Evolutionary conservation across 2,797 vertebrate genomes (phyloP).

Genomic region (Neomorphus geoffroyi): DNA sequence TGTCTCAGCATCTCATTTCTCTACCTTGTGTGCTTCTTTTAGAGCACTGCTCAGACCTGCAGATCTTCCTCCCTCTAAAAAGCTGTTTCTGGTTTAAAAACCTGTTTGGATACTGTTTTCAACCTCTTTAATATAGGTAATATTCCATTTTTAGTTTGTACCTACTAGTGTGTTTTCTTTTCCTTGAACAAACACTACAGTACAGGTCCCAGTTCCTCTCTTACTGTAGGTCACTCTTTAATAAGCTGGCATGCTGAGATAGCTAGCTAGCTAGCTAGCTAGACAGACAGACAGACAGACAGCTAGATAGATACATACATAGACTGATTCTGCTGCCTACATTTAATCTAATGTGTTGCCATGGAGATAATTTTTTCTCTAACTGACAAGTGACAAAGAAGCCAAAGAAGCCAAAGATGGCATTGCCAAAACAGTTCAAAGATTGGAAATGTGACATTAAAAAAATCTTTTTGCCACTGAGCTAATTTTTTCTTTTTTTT

Average conservation of each 20-base stretch:
- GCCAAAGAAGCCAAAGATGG: slow-evolving; percentile 39
- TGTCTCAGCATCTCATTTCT: not conserved
- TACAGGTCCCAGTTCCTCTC: not conserved
- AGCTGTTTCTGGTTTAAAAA: not conserved
- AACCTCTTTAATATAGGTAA: not conserved
- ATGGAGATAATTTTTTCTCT: slow-evolving; percentile 58
- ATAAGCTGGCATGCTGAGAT: not conserved
- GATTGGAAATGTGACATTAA: slow-evolving; percentile 37
- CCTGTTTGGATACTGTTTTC: not conserved
- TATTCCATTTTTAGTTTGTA: not conserved
- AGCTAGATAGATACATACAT: not conserved
- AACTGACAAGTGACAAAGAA: slow-evolving; percentile 51
- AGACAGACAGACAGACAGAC: not conserved
- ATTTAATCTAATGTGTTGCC: slow-evolving; percentile 56
- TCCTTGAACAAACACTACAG: not conserved
- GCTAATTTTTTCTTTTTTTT: slow-evolving; percentile 16
- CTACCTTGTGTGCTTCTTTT: not conserved
- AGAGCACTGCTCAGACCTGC: not conserved
- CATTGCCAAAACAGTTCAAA: slow-evolving; percentile 56
- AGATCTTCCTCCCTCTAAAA: not conserved
- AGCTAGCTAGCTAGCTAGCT: no score
- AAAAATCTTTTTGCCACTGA: not conserved
- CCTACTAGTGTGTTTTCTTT: not conserved
- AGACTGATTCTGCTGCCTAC: slow-evolving; percentile 14
- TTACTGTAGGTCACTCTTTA: slow-evolving; percentile 18